Conservation (phyloP, 2,888 invertebrate genomes). For the Parascotia fuliginaria region DNA sequence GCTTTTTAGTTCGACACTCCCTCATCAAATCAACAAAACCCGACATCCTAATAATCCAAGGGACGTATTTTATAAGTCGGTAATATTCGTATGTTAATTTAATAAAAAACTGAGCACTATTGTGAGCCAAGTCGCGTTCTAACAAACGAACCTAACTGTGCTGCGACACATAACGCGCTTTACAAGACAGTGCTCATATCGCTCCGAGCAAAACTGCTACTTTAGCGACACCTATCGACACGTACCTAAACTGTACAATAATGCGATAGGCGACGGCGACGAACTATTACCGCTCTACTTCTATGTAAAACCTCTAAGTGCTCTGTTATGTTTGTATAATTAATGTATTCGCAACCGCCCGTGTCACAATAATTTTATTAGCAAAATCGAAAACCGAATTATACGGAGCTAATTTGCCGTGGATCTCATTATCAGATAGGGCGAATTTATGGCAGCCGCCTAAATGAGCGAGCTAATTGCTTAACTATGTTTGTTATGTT, state of each 20-base stretch:
- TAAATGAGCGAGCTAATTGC: slow-evolving; percentile 48
- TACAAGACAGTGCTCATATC: not conserved
- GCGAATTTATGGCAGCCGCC: slow-evolving; percentile 51
- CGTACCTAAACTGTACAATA: not conserved
- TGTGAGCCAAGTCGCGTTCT: not conserved
- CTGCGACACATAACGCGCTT: not conserved
- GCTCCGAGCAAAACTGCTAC: not conserved
- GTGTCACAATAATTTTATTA: slow-evolving; percentile 44
- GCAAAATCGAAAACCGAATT: slow-evolving; percentile 45
- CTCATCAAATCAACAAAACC: too few species aligned
- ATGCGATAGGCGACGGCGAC: not conserved
- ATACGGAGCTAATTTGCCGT: slow-evolving; percentile 51
- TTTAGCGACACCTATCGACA: not conserved
- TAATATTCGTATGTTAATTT: too few species aligned
- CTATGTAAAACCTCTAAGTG: slow-evolving; percentile 27
- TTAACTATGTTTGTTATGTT: slow-evolving; percentile 43
- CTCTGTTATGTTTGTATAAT: slow-evolving; percentile 16
- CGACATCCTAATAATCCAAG: not conserved
- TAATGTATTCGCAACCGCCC: slow-evolving; percentile 9
- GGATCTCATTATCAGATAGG: slow-evolving; percentile 57
- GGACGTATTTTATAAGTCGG: too few species aligned
- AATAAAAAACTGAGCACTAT: too few species aligned
- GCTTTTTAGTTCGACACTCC: too few species aligned
- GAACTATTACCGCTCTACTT: not conserved
- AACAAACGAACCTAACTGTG: not conserved